phyloP scores from a whole-genome alignment of 2,797 vertebrate genomes.

The Phataginus tricuspis region DNA sequence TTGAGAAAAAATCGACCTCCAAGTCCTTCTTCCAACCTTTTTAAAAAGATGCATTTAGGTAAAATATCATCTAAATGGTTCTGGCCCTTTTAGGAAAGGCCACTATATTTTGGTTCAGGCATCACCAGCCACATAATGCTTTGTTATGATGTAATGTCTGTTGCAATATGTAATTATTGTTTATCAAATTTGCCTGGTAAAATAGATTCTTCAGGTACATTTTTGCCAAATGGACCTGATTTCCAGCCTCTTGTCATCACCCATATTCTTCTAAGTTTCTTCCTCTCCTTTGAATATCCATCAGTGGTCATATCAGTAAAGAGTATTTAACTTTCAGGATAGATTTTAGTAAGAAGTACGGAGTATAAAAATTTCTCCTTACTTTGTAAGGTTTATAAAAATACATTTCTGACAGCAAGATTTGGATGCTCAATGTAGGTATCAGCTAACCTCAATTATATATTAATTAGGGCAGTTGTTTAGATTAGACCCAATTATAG shows the following conservation, averaged over 20 bases:
- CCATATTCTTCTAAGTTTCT: not conserved
- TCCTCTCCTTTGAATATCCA: not conserved
- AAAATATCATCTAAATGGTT: constrained; percentile 11
- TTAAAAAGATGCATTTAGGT: not conserved
- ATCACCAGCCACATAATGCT: not conserved
- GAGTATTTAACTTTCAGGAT: not conserved
- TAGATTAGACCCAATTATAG: not conserved
- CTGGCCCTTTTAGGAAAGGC: not conserved
- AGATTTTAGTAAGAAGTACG: not conserved
- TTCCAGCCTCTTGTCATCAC: not conserved
- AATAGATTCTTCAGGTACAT: not conserved
- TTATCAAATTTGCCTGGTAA: not conserved
- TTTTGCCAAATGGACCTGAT: not conserved
- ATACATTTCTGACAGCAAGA: not conserved
- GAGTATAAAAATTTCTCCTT: not conserved
- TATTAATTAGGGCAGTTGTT: constrained; percentile 23
- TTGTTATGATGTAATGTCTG: not conserved
- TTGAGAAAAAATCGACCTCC: not conserved
- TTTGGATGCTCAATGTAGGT: not conserved
- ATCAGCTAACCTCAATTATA: not conserved
- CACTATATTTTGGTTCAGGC: not conserved
- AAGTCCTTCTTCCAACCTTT: not conserved
- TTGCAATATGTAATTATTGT: not conserved
- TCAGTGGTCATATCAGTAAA: not conserved
- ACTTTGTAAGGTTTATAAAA: constrained; percentile 13